Conservation (phyloP, 2,113 vertebrate genomes). For the Mormyrus lacerda region DNA sequence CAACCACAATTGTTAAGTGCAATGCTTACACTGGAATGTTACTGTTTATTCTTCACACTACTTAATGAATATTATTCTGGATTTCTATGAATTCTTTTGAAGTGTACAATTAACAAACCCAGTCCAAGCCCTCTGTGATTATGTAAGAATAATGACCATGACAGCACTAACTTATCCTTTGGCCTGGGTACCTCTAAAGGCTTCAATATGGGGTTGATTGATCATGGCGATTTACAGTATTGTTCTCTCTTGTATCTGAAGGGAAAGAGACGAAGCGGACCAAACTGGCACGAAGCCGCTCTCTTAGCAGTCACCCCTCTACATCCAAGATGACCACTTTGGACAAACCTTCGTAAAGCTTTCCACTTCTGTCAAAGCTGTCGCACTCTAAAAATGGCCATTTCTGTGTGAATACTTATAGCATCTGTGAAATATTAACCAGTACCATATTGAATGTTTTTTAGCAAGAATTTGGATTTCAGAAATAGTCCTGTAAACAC, state of each 20-base stretch:
- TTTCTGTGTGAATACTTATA: not conserved
- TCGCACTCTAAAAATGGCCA: not conserved
- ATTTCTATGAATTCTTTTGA: not conserved
- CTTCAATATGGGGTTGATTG: not conserved
- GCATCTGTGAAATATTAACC: not conserved
- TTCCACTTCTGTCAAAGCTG: not conserved
- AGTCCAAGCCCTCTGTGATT: not conserved
- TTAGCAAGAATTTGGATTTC: not conserved
- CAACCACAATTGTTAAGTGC: not conserved
- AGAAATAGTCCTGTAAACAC: not conserved
- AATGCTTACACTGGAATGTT: not conserved
- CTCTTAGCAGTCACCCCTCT: conserved; percentile 81
- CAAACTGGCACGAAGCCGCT: conserved; percentile 85
- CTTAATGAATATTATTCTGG: not conserved
- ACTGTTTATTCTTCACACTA: not conserved
- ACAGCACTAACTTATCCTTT: not conserved
- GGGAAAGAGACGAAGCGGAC: conserved; percentile 82
- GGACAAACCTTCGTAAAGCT: conserved; percentile 73
- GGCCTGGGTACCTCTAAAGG: not conserved
- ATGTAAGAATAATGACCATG: not conserved
- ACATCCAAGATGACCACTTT: conserved; percentile 73
- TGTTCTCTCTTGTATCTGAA: conserved; percentile 40
- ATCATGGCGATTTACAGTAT: not conserved
- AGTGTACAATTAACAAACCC: not conserved
- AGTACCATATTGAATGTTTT: not conserved